Base-by-base conservation (phyloP, 2,113 vertebrate genomes). In the Chloroceryle aenea region DNA sequence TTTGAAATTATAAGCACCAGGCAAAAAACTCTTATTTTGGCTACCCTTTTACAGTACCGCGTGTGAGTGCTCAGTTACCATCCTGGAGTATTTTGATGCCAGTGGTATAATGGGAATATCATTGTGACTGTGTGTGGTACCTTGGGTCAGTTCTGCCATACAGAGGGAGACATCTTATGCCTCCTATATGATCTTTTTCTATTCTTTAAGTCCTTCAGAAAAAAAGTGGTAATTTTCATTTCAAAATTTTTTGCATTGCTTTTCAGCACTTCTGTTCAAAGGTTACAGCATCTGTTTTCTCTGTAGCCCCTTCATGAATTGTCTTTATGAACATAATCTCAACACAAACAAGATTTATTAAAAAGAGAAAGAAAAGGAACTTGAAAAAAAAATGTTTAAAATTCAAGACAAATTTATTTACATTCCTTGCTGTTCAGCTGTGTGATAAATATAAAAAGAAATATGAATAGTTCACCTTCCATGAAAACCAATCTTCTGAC, bases 231-330 rank as follows among this genome's bases (percentile, higher is more conserved):
- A 77, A 67, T 86, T 92, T 92, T 88, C 4, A 15, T 88, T 95
- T 93, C 52, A 17, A 80, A 36, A 45, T 16, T 76, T 74, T 87
- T 84, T 69, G 14, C 23, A 38, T 47, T 89, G 23, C 9, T 58
- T 87, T 92, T 68, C 43, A 78, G 48, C n/a, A 42, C 12, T 90
- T 93, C 69, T 75, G 15, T 82, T 95, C 55, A 77, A 89, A 93
- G 42, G 50, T 85, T 69, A 38, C 18, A 58, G 3, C 23, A 79
- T 81, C 36, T 87, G 20, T 89, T 90, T 89, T 67, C 45, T 91
- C 64, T 40, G 47, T 36, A 38, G 36, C 48, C 80, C 48, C 73
- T 89, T 4, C 22, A 61, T 75, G 52, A 81, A 68, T 27, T 66
- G n/a, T 4, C 14, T 78, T 89, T 82, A 68, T 45, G 62, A 96